These are phyloP conservation scores for Maccullochella peelii DNA, from an alignment of 2,113 vertebrate genomes.

Conservation along the genomic window DNA sequence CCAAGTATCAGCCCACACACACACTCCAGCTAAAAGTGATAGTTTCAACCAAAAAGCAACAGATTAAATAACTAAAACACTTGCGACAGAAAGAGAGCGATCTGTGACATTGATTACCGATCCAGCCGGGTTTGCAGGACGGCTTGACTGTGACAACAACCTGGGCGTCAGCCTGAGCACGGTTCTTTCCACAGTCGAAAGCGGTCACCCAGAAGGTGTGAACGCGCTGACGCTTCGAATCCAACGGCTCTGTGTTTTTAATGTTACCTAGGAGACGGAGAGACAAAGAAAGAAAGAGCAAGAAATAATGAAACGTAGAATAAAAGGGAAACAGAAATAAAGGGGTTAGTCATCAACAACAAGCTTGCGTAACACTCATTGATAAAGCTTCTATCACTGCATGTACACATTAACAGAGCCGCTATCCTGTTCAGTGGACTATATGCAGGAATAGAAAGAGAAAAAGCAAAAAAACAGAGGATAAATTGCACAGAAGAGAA, in stretches of 20 bases:
- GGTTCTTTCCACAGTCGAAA: constrained; percentile 98
- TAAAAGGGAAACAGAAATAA: constrained; percentile 49
- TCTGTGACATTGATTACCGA: constrained; percentile 69
- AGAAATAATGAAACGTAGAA: constrained; percentile 46
- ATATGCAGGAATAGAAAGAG: not conserved
- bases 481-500: constrained; percentile 31
- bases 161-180: constrained; percentile 94
- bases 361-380: constrained; percentile 20
- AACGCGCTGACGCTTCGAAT: constrained; percentile 90
- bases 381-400: constrained; percentile 24
- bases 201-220: constrained; percentile 97
- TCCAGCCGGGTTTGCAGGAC: constrained; percentile 95
- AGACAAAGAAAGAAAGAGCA: constrained; percentile 22
- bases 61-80: constrained; percentile 17
- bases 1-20: constrained; percentile 50
- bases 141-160: constrained; percentile 97
- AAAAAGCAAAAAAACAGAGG: not conserved
- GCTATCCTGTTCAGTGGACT: not conserved
- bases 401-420: not conserved
- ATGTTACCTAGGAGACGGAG: constrained; percentile 90
- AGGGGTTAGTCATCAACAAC: constrained; percentile 58
- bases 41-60: constrained; percentile 14
- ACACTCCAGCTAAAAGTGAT: constrained; percentile 37
- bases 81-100: constrained; percentile 7
- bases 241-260: constrained; percentile 96